Evolutionary conservation across 2,888 invertebrate species (phyloP).

Genomic region (Emmelina monodactyla): DNA sequence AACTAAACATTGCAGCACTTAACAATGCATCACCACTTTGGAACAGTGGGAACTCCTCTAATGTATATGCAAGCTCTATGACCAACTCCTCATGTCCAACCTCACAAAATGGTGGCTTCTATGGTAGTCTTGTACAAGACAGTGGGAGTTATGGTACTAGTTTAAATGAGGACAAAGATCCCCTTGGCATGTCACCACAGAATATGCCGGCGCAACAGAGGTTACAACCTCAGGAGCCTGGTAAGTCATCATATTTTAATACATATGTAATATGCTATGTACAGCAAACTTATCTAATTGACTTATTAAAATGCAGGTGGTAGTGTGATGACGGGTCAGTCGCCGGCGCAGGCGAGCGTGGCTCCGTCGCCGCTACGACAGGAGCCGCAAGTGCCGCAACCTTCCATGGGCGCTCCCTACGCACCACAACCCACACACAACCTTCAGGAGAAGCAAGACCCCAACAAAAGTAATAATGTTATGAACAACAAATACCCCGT

Average conservation of each 20-base stretch:
- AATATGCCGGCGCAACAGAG: conserved; percentile 43
- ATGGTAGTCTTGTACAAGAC: conserved; percentile 48
- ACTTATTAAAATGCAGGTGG: conserved; percentile 28
- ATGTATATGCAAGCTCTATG: conserved; percentile 41
- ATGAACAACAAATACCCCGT: conserved; percentile 50
- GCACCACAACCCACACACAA: conserved; percentile 27
- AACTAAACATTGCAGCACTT: conserved; percentile 52
- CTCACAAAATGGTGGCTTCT: conserved; percentile 57
- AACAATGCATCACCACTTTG: conserved; percentile 55
- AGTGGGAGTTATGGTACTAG: conserved; percentile 45
- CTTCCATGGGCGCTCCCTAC: conserved; percentile 55
- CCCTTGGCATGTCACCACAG: conserved; percentile 51
- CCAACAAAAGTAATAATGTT: conserved; percentile 29
- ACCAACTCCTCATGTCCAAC: conserved; percentile 41
- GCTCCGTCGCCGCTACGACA: conserved; percentile 64
- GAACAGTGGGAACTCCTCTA: conserved; percentile 50
- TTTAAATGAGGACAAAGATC: conserved; percentile 52
- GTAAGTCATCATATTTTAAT: conserved; percentile 21
- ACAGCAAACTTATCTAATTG: neutral
- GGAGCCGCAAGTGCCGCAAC: conserved; percentile 60
- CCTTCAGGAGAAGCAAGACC: conserved; percentile 39
- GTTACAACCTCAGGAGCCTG: conserved; percentile 41
- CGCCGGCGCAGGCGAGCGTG: conserved; percentile 70
- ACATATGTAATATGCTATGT: neutral
- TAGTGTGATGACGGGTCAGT: conserved; percentile 60